These are phyloP conservation scores for Artemia sinica DNA, from an alignment of 2,888 invertebrate species.

Conservation along the genomic window DNA sequence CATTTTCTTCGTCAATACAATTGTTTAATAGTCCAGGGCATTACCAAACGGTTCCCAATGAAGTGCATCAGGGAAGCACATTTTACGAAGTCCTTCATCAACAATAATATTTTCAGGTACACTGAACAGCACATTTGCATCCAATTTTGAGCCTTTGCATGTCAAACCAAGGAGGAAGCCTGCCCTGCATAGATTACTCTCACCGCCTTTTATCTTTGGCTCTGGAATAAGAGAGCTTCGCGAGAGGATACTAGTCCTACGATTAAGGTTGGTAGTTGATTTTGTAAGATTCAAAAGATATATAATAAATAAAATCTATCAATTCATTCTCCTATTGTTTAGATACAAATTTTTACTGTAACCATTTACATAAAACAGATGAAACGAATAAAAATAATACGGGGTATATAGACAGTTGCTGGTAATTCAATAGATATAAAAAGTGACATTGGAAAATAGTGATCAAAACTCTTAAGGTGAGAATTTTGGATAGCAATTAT, in stretches of 20 bases:
- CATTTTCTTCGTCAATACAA: background rate
- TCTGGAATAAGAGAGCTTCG: slow-evolving; percentile 1
- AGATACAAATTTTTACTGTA: too few relatives aligned
- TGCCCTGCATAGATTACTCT: background rate
- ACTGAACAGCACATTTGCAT: background rate
- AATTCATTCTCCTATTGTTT: too few relatives aligned
- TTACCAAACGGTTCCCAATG: background rate
- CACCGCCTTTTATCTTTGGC: background rate
- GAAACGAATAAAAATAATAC: too few relatives aligned
- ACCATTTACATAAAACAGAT: too few relatives aligned
- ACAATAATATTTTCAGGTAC: background rate
- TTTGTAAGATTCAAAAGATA: background rate
- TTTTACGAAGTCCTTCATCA: background rate
- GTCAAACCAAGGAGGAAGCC: slow-evolving; percentile 6
- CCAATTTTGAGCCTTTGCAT: background rate
- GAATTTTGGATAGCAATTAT: too few relatives aligned
- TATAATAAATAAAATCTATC: too few relatives aligned
- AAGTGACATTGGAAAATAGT: too few relatives aligned
- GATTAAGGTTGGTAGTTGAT: background rate
- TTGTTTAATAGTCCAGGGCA: background rate
- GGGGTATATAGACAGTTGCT: too few relatives aligned
- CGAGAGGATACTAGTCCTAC: background rate
- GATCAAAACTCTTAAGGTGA: too few relatives aligned
- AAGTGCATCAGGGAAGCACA: slow-evolving; percentile 1
- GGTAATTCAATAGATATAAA: too few relatives aligned